Conservation (phyloP, 2,797 vertebrate species). For the Periparus ater region DNA sequence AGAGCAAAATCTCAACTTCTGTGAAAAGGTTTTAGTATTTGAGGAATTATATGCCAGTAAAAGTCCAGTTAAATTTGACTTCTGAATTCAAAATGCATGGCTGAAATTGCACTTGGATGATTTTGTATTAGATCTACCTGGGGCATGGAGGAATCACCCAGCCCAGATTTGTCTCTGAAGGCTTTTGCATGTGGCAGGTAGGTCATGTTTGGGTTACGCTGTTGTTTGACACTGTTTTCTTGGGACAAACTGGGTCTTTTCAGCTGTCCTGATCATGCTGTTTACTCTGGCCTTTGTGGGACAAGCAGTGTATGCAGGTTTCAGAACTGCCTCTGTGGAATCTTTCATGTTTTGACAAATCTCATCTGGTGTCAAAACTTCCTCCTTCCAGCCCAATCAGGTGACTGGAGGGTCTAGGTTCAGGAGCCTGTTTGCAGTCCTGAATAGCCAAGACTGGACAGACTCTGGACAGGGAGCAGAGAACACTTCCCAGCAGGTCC, state of each 20-base stretch:
- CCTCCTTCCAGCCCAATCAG: not conserved
- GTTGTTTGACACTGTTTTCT: not conserved
- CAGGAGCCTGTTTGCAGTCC: not conserved
- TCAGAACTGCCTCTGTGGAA: not conserved
- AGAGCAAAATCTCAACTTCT: not conserved
- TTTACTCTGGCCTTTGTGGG: not conserved
- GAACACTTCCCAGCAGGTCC: not conserved
- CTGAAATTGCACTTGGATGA: not conserved
- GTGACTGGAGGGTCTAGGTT: not conserved
- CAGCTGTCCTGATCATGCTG: not conserved
- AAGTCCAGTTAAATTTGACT: not conserved
- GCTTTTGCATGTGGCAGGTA: not conserved
- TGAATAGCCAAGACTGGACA: not conserved
- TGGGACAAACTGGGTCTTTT: not conserved
- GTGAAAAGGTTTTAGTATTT: not conserved
- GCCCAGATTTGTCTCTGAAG: not conserved
- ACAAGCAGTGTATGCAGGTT: not conserved
- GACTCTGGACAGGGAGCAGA: not conserved
- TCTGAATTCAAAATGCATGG: not conserved
- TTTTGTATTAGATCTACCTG: not conserved
- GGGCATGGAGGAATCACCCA: not conserved
- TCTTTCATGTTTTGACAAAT: not conserved
- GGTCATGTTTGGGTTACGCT: not conserved
- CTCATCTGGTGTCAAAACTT: not conserved
- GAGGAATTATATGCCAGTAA: not conserved